Percentiles rank a stretch among this genome's conserved stretches.
Evolutionary conservation across 2,797 vertebrate genomes (phyloP).

Genomic region (Macropus fuliginosus): DNA sequence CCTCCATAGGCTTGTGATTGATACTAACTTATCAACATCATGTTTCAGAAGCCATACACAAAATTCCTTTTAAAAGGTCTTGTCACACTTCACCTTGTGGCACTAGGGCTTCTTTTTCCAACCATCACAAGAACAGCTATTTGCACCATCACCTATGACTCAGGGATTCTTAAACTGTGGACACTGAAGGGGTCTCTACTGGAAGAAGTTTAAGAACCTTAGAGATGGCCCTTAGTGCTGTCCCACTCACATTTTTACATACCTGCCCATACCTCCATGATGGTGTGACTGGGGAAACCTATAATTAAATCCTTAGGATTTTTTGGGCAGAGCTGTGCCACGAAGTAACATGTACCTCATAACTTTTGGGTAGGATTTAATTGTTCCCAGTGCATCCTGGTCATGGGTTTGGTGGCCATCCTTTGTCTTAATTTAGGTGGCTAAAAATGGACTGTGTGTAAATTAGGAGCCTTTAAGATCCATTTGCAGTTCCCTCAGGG

Average conservation of each 20-base stretch:
- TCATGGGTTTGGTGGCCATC: not conserved
- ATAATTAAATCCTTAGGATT: not conserved
- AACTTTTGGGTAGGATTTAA: not conserved
- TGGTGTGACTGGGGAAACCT: not conserved
- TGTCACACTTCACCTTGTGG: not conserved
- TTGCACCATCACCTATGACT: not conserved
- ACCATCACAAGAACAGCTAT: not conserved
- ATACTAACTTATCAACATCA: not conserved
- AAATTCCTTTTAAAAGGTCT: not conserved
- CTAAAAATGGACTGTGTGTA: too few species aligned
- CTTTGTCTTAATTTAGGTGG: too few species aligned
- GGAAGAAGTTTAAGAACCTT: too few species aligned
- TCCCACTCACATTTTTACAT: not conserved
- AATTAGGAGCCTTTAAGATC: too few species aligned
- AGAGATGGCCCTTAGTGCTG: not conserved
- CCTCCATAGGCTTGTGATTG: not conserved
- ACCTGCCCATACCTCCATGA: not conserved
- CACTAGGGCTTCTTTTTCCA: not conserved
- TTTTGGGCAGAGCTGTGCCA: not conserved
- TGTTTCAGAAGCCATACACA: not conserved
- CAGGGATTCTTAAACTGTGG: too few species aligned
- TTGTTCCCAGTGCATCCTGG: not conserved
- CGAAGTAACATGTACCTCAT: not conserved
- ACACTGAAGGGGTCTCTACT: too few species aligned
- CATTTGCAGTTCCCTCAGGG: too few species aligned